These are phyloP conservation scores for Chiroxiphia lanceolata DNA, from an alignment of 2,797 vertebrate species.

Conservation along the genomic window DNA sequence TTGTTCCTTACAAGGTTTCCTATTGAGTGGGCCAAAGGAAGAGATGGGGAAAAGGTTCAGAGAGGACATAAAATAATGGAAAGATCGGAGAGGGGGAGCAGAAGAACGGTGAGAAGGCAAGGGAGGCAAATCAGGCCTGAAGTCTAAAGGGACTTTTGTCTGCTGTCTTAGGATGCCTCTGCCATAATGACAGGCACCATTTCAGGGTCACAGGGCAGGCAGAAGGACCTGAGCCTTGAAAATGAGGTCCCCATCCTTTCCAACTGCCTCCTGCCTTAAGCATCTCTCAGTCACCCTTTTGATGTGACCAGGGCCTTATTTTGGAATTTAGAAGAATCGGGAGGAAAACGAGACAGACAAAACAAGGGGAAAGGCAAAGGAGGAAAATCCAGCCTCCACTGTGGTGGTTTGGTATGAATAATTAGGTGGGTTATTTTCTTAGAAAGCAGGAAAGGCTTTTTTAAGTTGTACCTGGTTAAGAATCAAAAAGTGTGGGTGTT, in stretches of 20 bases:
- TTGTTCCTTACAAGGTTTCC: not conserved
- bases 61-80: not conserved
- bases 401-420: not conserved
- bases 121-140: not conserved
- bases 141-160: not conserved
- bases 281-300: not conserved
- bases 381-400: not conserved
- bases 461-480: not conserved
- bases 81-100: not conserved
- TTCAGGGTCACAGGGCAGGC: not conserved
- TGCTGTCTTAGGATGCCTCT: not conserved
- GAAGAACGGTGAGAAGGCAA: not conserved
- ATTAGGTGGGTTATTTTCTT: not conserved
- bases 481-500: not conserved
- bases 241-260: not conserved
- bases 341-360: not conserved
- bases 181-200: accelerated
- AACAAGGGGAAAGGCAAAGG: not conserved
- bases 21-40: not conserved
- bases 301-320: not conserved
- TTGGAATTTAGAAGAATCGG: not conserved
- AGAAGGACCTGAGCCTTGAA: not conserved
- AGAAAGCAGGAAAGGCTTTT: not conserved
- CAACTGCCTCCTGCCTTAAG: not conserved
- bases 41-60: not conserved